Percentiles rank a stretch among this genome's conserved stretches.
These are phyloP conservation scores for Drosophila sp. DNA, from an alignment of 1,140 invertebrate species.

Conservation along the genomic window DNA sequence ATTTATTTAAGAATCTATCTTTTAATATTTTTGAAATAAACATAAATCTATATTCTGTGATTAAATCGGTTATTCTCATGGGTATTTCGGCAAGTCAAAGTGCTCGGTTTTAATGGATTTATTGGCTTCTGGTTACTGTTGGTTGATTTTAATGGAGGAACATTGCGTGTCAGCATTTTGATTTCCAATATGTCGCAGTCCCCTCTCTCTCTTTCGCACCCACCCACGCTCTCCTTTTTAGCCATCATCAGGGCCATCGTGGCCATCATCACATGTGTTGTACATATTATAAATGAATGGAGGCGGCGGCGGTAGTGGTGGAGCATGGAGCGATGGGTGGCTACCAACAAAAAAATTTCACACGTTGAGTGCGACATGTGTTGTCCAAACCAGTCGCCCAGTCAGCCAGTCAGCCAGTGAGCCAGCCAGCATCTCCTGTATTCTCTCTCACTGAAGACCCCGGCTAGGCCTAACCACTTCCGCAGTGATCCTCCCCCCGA, in stretches of 20 bases:
- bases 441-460: constrained; percentile 1
- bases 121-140: constrained; percentile 34
- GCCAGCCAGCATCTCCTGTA: neutral
- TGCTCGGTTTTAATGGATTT: neutral
- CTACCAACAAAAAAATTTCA: constrained; percentile 60
- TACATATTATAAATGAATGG: constrained; percentile 53
- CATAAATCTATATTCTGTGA: no score
- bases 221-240: neutral
- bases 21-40: no score
- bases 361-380: constrained; percentile 72
- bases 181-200: constrained; percentile 74
- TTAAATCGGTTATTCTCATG: no score
- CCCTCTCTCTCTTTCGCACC: neutral
- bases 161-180: constrained; percentile 75
- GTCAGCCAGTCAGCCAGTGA: constrained; percentile 5
- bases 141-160: constrained; percentile 64
- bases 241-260: constrained; percentile 12
- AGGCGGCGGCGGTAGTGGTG: neutral
- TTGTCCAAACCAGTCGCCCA: constrained; percentile 26
- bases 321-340: neutral
- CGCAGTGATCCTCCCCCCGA: constrained; percentile 43
- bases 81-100: no score
- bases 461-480: constrained; percentile 60
- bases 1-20: no score
- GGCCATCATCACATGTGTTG: constrained; percentile 1